Percentiles rank a stretch among this genome's conserved stretches.
These are phyloP conservation scores for Drosophila flavopinicola DNA, from an alignment of 2,888 invertebrate genomes.

Conservation along the genomic window DNA sequence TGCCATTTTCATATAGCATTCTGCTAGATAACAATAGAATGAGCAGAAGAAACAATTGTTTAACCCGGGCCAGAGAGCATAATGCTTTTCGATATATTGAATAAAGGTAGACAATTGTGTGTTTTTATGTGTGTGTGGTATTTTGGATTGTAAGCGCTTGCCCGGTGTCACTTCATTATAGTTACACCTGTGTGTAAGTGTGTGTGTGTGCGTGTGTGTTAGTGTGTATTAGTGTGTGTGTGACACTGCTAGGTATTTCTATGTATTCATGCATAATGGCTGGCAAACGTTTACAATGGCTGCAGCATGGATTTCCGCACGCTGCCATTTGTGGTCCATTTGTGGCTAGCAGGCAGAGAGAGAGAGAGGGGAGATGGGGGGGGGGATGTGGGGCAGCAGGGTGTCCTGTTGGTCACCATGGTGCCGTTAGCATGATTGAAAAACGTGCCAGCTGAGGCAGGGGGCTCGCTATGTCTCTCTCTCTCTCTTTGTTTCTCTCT, in stretches of 20 bases:
- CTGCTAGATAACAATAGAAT: too few relatives aligned
- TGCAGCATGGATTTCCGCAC: slow-evolving; percentile 77
- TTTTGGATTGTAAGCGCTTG: slow-evolving; percentile 37
- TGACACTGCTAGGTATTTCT: slow-evolving; percentile 65
- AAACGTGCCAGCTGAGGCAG: slow-evolving; percentile 60
- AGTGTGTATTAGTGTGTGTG: slow-evolving; percentile 19
- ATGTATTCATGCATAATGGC: slow-evolving; percentile 78
- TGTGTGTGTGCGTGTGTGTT: slow-evolving; percentile 4
- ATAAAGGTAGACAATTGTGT: slow-evolving; percentile 17
- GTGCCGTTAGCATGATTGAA: slow-evolving; percentile 77
- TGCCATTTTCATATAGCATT: too few relatives aligned
- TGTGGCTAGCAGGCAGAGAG: slow-evolving; percentile 43
- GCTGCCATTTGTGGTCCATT: slow-evolving; percentile 76
- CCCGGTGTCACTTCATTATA: slow-evolving; percentile 68
- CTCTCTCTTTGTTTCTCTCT: neutral
- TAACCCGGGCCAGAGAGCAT: slow-evolving; percentile 11
- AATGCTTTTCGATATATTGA: slow-evolving; percentile 20
- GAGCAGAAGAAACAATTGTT: neutral
- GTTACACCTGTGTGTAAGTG: slow-evolving; percentile 42
- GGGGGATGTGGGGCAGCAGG: neutral
- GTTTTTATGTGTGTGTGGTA: slow-evolving; percentile 40
- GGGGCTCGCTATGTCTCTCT: slow-evolving; percentile 5
- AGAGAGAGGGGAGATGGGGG: neutral
- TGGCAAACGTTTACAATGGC: slow-evolving; percentile 78
- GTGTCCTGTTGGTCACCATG: slow-evolving; percentile 43